Evolutionary conservation across 2,113 vertebrate species (phyloP), one percentile per base, ranked within the genome.

Genomic region (Cyanoderma ruficeps): DNA sequence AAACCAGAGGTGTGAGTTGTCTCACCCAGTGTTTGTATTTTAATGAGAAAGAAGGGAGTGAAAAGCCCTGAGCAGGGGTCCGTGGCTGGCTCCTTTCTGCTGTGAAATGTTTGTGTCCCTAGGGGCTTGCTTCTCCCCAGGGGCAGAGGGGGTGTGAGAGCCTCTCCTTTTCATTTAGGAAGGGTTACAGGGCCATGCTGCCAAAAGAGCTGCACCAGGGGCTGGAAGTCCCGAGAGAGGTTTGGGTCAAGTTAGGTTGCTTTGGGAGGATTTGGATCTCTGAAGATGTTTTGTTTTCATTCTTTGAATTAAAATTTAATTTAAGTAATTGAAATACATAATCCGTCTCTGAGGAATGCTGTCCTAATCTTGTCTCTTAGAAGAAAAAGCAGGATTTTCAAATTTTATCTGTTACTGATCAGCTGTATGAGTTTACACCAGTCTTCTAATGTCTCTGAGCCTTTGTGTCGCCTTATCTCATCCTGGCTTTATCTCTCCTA

Each of bases 251-350:
- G 60, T 83, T 64, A 94, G 90, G 75, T 88, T 96, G 78, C 31
- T 95, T 61, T 88, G 25, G 56, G 21, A 95, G 91, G 86, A 81
- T 92, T 93, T 89, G 47, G 39, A 84, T 91, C 64, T 84, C 80
- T 84, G 69, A 64, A 87, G 76, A 94, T 96, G 91, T 95, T 96
- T 97, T 92, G 86, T 59, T 97, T 96, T 94, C 93, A 87, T 93
- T 94, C 86, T 92, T 87, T 89, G 83, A 92, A 93, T 97, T 96
- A 96, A 96, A 96, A 89, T 93, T 97, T 94, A 94, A 95, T 97
- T 94, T 90, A 89, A 93, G 92, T 97, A 89, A 84, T 90, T 93
- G 52, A 83, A 93, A 86, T 89, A 31, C 47, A 93, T 93, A 95
- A 94, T 94, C 93, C 37, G 0, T 46, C 84, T 94, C 94, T 11